Conservation (phyloP, 2,888 invertebrate species). For the Temnothorax rugatulus region DNA sequence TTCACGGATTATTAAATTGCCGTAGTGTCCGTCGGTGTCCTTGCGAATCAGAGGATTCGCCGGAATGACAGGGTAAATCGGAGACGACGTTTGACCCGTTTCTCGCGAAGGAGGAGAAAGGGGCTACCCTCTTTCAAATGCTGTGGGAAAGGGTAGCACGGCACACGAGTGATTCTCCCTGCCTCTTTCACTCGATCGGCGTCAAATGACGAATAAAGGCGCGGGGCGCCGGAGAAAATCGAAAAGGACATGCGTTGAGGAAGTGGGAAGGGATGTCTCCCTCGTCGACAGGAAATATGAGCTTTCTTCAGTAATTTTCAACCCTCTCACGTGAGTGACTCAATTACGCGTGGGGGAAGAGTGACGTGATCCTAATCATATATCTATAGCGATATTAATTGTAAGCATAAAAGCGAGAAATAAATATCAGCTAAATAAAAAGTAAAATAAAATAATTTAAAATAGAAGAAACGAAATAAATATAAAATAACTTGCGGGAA, state of each 20-base stretch:
- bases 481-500: neutral
- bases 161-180: slow-evolving; percentile 29
- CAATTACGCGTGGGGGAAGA: neutral
- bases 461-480: neutral
- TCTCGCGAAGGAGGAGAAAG: neutral
- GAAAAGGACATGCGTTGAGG: slow-evolving; percentile 33
- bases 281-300: slow-evolving; percentile 8
- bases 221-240: slow-evolving; percentile 29
- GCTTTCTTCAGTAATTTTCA: slow-evolving; percentile 20
- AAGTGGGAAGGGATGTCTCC: neutral
- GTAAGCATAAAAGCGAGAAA: neutral
- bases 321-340: neutral
- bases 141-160: slow-evolving; percentile 25
- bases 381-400: neutral
- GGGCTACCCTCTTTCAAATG: slow-evolving; percentile 33
- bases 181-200: slow-evolving; percentile 1
- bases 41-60: neutral
- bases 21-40: neutral
- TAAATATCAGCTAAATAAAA: neutral
- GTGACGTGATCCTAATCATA: neutral
- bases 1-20: neutral
- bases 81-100: neutral
- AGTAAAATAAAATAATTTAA: slow-evolving; percentile 3
- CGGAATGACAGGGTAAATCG: slow-evolving; percentile 1
- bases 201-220: slow-evolving; percentile 62